Percentiles rank a stretch among this genome's conserved stretches.
These are phyloP conservation scores for Coelopa pilipes DNA, from an alignment of 2,888 invertebrate genomes.

Conservation along the genomic window DNA sequence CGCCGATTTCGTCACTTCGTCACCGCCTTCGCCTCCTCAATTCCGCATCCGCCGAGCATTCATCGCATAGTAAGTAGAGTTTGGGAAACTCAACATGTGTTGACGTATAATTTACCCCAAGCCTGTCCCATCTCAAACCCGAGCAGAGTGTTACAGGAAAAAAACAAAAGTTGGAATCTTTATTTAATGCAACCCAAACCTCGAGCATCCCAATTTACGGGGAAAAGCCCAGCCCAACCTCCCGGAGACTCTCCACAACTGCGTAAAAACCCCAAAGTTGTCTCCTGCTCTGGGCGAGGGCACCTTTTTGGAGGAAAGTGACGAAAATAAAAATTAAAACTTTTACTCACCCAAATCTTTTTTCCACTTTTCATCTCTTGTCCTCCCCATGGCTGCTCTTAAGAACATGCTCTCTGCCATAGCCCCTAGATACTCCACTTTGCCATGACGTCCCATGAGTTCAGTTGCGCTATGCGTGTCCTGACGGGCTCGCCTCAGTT, in stretches of 20 bases:
- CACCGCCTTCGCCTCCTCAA: background rate
- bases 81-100: slow-evolving; percentile 67
- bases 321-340: slow-evolving; percentile 27
- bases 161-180: slow-evolving; percentile 33
- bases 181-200: slow-evolving; percentile 34
- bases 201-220: slow-evolving; percentile 30
- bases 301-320: slow-evolving; percentile 5
- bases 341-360: slow-evolving; percentile 2
- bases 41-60: background rate
- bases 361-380: background rate
- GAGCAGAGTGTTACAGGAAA: slow-evolving; percentile 21
- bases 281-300: slow-evolving; percentile 8
- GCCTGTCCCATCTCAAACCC: slow-evolving; percentile 33
- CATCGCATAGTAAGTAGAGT: slow-evolving; percentile 62
- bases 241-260: no score
- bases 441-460: background rate
- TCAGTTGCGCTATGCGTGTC: no score
- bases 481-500: no score
- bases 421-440: background rate
- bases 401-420: background rate
- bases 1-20: background rate
- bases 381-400: background rate
- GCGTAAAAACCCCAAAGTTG: background rate
- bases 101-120: slow-evolving; percentile 61
- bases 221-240: no score